Conservation (phyloP, 2,113 vertebrate genomes). For the Ammodytes marinus region DNA sequence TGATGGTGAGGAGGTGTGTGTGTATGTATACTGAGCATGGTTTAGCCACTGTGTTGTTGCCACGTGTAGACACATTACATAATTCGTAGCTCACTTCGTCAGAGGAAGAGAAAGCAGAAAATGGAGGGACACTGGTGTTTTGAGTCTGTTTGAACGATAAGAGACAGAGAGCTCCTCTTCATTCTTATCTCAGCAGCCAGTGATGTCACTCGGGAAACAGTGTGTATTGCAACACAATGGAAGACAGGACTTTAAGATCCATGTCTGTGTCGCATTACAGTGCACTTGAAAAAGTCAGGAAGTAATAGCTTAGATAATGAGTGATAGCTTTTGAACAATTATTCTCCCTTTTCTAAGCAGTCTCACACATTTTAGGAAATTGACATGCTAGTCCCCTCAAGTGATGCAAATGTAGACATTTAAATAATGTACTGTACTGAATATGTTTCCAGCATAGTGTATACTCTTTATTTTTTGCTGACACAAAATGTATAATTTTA, state of each 20-base stretch:
- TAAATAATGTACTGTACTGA: not conserved
- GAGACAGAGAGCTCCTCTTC: slow-evolving; percentile 30
- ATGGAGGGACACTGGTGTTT: slow-evolving; percentile 9
- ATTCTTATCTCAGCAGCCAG: slow-evolving; percentile 19
- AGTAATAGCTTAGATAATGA: slow-evolving; percentile 9
- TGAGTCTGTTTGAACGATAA: slow-evolving; percentile 23
- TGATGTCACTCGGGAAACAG: slow-evolving; percentile 31
- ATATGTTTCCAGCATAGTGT: not conserved
- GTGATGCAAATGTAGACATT: not conserved
- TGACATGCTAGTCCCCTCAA: not conserved
- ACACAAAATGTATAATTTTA: not conserved
- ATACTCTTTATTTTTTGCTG: not conserved
- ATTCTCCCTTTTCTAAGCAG: not conserved
- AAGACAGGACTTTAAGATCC: slow-evolving; percentile 19
- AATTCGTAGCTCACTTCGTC: slow-evolving; percentile 24
- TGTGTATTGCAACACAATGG: slow-evolving; percentile 16
- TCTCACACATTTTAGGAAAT: not conserved
- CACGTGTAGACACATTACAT: slow-evolving; percentile 40
- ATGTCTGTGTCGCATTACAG: slow-evolving; percentile 16
- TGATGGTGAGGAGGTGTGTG: slow-evolving; percentile 48
- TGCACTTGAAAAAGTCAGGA: slow-evolving; percentile 24
- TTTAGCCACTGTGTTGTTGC: not conserved
- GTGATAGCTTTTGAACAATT: slow-evolving; percentile 4
- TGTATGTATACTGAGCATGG: slow-evolving; percentile 12
- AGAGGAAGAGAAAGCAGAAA: slow-evolving; percentile 14